Base-by-base conservation (phyloP, 2,797 vertebrate genomes). In the Taenioides sp. region DNA sequence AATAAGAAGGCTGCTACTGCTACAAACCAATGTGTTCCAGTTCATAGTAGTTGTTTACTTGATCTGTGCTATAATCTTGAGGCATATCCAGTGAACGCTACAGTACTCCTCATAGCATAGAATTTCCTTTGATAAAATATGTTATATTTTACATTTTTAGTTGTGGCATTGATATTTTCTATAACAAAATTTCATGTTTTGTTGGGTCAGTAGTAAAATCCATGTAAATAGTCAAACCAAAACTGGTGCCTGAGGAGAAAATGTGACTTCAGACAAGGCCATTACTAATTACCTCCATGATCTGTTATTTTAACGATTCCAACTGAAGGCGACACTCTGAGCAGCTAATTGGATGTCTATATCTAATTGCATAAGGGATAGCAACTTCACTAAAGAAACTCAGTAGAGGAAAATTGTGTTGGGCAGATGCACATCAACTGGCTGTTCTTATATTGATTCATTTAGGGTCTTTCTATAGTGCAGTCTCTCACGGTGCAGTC, bases 301-400 rank as follows among this genome's bases (percentile, higher is more conserved):
- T 64, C 59, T 73, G 52, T 43, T 81, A 25, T 47, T 47, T 47
- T 9, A 65, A 43, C 69, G 17, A 77, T 79, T 72, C 28, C 77
- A 70, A 70, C 77, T 82, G 79, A 52, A 25, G 16, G 22, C 40
- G 75, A 23, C 66, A 54, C 76, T 70, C 67, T 77, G 54, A 75
- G 83, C 47, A 80, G 78, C 78, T 77, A 70, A 60, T 71, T 65
- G 43, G 50, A 74, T 59, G 70, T 69, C 67, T 27, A 43, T 73
- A 68, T 43, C 31, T 58, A 68, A 68, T 59, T 57, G 54, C 37
- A 58, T 25, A 69, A 67, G 40, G 52, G 31, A 58, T 58, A 40
- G 54, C n/a, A 47, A 49, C 25, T 67, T 31, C 65, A 54, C 6
- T 11, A 73, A 74, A 58, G 34, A 20, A 67, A 49, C 28, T 37